Base-by-base conservation (phyloP, 2,113 vertebrate species). In the Dolichallabes microphthalmus region DNA sequence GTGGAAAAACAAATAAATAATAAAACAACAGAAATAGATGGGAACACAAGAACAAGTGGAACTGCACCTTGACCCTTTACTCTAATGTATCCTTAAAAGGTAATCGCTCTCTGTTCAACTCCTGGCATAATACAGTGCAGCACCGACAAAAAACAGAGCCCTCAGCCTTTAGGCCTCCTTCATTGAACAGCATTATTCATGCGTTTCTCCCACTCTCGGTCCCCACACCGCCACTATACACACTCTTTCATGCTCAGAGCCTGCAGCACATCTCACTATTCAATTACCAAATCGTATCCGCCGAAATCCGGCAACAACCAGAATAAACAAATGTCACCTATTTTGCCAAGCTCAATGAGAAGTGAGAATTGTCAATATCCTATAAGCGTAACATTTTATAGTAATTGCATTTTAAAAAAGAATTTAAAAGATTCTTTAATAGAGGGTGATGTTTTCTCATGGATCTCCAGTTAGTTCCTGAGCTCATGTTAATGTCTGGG, bases 111-210 rank as follows among this genome's bases (percentile, higher is more conserved):
- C 61, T 58, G 80, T 82, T 82, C 60, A 79, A 82, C 61, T 82
- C 61, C 75, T 61, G 53, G 53, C 45, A 39, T 57, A 57, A 45
- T 57, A 39, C 52, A 35, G 35, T 30, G 11, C 55, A 55, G 11
- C 25, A 52, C 75, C 68, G 73, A 86, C 74, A 57, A 84, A 86
- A 82, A 74, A 57, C 74, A 75, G 50, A 66, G 55, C 63, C 82
- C 73, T 64, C 74, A 84, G 78, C 82, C 86, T 77, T 74, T 9
- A 53, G 58, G 58, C 17, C 58, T 87, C 71, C 78, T 86, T 57
- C 83, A 88, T 88, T 86, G 73, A 86, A 86, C 50, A 82, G 82
- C 87, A 88, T 88, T 86, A 89, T 89, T 85, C 85, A 88, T 88
- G 80, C 58, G 13, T 22, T 79, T 85, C 83, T 78, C 79, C 22